A percentile compares a stretch with the other conserved stretches of the same genome.
Evolutionary conservation across 2,888 invertebrate species (phyloP).

Genomic region (Apoderus coryli): DNA sequence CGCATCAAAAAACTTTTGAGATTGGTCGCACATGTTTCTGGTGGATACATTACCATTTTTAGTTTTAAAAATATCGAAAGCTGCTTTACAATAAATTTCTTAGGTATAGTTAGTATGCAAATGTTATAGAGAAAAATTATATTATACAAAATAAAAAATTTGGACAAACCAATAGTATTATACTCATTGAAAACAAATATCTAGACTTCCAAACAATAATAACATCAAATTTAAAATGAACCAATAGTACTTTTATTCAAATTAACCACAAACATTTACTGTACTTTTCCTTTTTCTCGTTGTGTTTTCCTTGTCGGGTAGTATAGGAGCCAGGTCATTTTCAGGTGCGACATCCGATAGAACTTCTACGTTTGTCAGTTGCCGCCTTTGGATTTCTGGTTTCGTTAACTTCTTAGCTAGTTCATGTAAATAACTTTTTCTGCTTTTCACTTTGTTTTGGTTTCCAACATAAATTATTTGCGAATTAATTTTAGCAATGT

Average conservation of each 20-base stretch:
- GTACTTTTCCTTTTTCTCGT: constrained; percentile 1
- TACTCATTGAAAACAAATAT: no score
- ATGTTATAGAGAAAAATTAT: background rate
- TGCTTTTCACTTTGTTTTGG: constrained; percentile 3
- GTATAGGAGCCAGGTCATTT: constrained; percentile 2
- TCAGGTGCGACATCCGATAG: constrained; percentile 3
- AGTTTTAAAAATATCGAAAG: constrained; percentile 1
- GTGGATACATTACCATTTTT: constrained; percentile 2
- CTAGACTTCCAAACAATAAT: no score
- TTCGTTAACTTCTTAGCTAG: constrained; percentile 1
- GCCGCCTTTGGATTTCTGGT: constrained; percentile 3
- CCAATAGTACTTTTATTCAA: no score
- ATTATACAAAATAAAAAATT: background rate
- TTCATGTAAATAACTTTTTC: constrained; percentile 2
- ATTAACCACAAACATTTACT: no score
- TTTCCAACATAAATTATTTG: constrained; percentile 1
- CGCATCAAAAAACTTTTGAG: constrained; percentile 2
- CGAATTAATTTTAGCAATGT: background rate
- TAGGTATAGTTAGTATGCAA: no score
- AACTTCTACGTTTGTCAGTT: constrained; percentile 2
- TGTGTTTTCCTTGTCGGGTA: constrained; percentile 1
- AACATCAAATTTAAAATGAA: no score
- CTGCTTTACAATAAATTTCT: no score
- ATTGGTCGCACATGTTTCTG: constrained; percentile 1
- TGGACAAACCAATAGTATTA: background rate